Evolutionary conservation across 2,888 invertebrate genomes (phyloP), one percentile per base, ranked within the genome.

Genomic region (Leucophenga montana): DNA sequence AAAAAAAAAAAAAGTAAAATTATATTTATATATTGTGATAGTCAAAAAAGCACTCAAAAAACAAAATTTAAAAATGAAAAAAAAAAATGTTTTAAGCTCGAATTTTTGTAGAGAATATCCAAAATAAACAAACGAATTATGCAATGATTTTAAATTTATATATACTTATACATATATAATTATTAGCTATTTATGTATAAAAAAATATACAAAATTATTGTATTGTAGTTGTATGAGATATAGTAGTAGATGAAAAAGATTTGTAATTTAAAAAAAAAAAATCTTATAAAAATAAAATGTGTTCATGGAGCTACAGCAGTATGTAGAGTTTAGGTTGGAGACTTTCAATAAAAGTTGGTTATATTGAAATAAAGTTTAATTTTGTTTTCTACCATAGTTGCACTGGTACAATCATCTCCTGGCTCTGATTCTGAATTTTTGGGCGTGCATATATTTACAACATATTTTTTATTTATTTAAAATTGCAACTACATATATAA

Each of bases 11-110:
- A 39, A 53, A n/a, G n/a, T n/a, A n/a, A n/a, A n/a, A 71, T 57
- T 11, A 46, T 59, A 66, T 66, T 69, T 33, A 66, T 66, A 48
- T 54, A 69, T 67, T 72, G 72, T 72, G 72, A 72, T 72, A 72
- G 54, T 50, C 56, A 27, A 50, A 67, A 27, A 50, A 67, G 72
- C 72, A 72, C 65, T 64, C 61, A 66, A 13, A 64, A 39, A 20
- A 48, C n/a, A 56, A 33, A 66, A 67, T n/a, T 20, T 16, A 27
- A 50, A 64, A 39, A 13, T 50, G n/a, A 65, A 18, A 20, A 66
- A 18, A 66, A 39, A 18, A 44, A 50, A 50, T 3, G 46, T 44
- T 20, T 8, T 33, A 57, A n/a, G 22, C 22, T 11, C 22, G 27
- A 46, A 14, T 13, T 46, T 46, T 46, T 46, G 6, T 50, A 56